Evolutionary conservation across 2,113 vertebrate species (phyloP).

Genomic region (Polypterus bichir): DNA sequence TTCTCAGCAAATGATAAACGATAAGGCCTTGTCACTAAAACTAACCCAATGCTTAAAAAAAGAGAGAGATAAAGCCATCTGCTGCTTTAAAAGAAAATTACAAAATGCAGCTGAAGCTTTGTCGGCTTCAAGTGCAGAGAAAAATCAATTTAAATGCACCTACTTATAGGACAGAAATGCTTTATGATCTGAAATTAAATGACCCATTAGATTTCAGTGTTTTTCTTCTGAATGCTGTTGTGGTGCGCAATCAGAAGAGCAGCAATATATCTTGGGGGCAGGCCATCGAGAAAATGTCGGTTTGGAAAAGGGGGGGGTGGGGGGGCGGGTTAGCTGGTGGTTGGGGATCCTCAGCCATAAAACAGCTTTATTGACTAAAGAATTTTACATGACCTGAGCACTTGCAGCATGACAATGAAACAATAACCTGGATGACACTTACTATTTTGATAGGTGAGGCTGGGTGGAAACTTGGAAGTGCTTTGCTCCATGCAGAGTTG

Average conservation of each 20-base stretch:
- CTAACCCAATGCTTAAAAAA: no score
- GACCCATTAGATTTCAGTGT: constrained; percentile 22
- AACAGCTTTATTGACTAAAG: constrained; percentile 19
- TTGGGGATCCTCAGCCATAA: constrained; percentile 12
- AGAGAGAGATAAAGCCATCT: no score
- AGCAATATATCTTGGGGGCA: no score
- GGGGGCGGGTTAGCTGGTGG: no score
- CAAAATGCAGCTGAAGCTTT: no score
- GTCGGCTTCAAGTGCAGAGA: no score
- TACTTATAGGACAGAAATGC: constrained; percentile 15
- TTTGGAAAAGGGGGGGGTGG: neutral
- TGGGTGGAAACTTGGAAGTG: constrained; percentile 54
- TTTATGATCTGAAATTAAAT: constrained; percentile 17
- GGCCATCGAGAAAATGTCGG: no score
- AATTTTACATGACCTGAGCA: constrained; percentile 27
- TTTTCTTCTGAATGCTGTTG: constrained; percentile 23
- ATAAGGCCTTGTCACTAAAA: no score
- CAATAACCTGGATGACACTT: constrained; percentile 53
- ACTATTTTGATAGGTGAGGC: constrained; percentile 65
- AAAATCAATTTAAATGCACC: no score
- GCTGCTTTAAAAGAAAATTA: no score
- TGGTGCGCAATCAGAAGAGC: constrained; percentile 19
- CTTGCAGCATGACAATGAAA: constrained; percentile 13
- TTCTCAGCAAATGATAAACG: no score
- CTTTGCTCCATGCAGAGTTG: constrained; percentile 48